Base-by-base conservation (phyloP, 2,888 invertebrate genomes). In the Thelaira solivaga region DNA sequence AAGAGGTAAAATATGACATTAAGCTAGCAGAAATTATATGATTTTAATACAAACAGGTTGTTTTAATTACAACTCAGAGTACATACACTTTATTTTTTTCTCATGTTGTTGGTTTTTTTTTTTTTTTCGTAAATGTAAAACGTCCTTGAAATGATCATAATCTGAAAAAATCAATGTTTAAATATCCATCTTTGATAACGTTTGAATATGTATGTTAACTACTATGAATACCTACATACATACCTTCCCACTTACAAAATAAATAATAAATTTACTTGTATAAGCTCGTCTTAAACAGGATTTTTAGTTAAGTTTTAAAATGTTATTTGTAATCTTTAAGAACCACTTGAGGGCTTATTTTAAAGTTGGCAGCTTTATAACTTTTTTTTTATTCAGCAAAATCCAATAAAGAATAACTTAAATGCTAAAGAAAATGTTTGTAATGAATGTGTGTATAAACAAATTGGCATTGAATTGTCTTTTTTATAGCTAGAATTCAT, bases 391-490 rank as follows among this genome's bases (percentile, higher is more conserved):
- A 5, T 26, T 41, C 16, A 65, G 18, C 45, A 36, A 13, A 20
- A 55, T 18, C 4, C 10, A 45, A 65, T 24, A 34, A n/a, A 36
- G 26, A 13, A 55, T 72, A 72, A 72, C 39, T 72, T 45, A 64
- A 55, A 36, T 11, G 10, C 22, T 29, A 55, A 55, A 61, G 24
- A 31, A 41, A 41, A 49, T 39, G 6, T 26, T 5, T 26, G 26
- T 26, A 26, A 26, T 26, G 26, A 5, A 26, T 18, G 5, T 43
- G 26, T 10, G 16, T 47, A 36, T 43, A 51, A 59, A 45, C 18
- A 67, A 77, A 68, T 57, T 73, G 59, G 67, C 65, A 77, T 77
- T 47, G 57, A 67, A 47, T 69, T 64, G 43, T 57, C 59, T 65
- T 53, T 39, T 57, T 20, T 16, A 22, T 34, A 31, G 36, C 16